Percentiles rank a stretch among this genome's conserved stretches.
phyloP scores from a whole-genome alignment of 2,113 vertebrate genomes.

The Marmota monax region DNA sequence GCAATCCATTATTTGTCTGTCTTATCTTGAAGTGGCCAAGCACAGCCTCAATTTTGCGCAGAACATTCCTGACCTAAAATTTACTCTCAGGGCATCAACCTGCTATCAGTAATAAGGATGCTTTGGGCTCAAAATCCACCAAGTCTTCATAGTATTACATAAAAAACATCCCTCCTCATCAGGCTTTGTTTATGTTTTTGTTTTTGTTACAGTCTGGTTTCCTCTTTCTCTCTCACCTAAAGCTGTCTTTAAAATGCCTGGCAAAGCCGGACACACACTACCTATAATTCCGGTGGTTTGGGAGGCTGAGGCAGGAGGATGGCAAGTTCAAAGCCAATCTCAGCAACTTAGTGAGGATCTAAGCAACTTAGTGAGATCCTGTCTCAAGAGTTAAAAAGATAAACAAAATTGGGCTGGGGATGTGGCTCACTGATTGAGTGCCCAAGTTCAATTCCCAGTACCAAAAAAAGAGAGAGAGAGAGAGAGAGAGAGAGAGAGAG shows the following conservation, averaged over 20 bases:
- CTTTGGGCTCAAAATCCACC: background rate
- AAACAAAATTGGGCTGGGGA: no score
- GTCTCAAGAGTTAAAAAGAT: no score
- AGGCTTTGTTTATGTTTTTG: background rate
- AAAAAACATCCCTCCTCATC: background rate
- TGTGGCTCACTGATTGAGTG: no score
- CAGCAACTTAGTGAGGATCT: no score
- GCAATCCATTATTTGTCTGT: constrained; percentile 32
- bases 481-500: no score
- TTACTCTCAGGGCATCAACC: constrained; percentile 8
- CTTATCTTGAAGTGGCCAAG: constrained; percentile 52
- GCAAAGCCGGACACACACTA: background rate
- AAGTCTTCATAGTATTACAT: background rate
- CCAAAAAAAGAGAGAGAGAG: no score
- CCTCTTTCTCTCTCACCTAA: constrained; percentile 15
- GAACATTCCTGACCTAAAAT: constrained; percentile 61
- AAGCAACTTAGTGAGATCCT: no score
- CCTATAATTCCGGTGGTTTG: background rate
- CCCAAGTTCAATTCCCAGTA: no score
- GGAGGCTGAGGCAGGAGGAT: no score
- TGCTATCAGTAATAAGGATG: constrained; percentile 22
- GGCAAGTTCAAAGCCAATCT: no score
- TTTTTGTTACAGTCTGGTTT: background rate
- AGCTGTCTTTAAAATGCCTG: background rate
- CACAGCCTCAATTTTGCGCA: background rate